These are phyloP conservation scores for Polyploca ridens DNA, from an alignment of 2,888 invertebrate genomes.

Conservation along the genomic window DNA sequence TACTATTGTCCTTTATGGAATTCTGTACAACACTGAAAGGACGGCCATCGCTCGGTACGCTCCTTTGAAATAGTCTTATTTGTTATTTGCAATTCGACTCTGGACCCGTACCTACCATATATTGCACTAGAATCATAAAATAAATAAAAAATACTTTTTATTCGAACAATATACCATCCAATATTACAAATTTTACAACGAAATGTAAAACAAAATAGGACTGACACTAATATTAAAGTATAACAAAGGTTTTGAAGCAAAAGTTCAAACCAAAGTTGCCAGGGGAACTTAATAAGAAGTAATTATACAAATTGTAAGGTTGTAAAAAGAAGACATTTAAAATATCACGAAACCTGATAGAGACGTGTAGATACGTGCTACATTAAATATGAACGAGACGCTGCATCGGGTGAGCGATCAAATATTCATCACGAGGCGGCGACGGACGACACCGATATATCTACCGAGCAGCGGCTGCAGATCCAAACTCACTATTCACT, in stretches of 20 bases:
- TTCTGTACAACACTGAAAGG: not conserved
- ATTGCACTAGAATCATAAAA: not conserved
- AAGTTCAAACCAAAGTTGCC: not conserved
- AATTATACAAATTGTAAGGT: not conserved
- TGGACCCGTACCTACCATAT: not conserved
- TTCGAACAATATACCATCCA: not conserved
- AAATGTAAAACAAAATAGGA: not conserved
- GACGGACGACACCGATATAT: conserved; percentile 24
- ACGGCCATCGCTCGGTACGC: not conserved
- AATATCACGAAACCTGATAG: not conserved
- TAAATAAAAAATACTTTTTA: not conserved
- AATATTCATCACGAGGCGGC: conserved; percentile 43
- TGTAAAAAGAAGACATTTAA: not conserved
- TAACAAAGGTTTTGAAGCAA: too few relatives aligned
- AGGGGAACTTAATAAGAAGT: not conserved
- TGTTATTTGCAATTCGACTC: conserved; percentile 6
- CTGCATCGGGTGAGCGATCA: conserved; percentile 37
- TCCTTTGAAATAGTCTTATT: conserved; percentile 2
- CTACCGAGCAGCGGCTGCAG: conserved; percentile 9
- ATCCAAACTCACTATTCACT: conserved; percentile 36
- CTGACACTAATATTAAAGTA: too few relatives aligned
- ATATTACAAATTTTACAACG: not conserved
- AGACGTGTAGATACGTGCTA: not conserved
- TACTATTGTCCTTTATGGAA: conserved; percentile 12
- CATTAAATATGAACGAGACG: conserved; percentile 40